Percentiles rank a stretch among this genome's conserved stretches.
Conservation (phyloP, 2,113 vertebrate genomes). For the Forbesichthys agassizii region DNA sequence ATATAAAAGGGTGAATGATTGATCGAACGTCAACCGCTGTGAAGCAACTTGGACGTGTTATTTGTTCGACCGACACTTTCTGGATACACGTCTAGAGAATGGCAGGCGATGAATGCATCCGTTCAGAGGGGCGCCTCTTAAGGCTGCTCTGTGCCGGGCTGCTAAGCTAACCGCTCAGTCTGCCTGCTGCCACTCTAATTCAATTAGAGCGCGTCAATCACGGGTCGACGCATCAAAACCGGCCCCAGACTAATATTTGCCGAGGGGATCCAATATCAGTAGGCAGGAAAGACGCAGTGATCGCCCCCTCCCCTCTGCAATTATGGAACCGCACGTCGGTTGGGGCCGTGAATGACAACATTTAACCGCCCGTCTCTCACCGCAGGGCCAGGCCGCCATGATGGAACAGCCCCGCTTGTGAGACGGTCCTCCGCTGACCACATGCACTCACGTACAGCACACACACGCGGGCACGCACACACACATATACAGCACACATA, state of each 20-base stretch:
- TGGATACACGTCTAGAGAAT: slow-evolving; percentile 37
- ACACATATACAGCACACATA: too few species aligned
- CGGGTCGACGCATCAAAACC: slow-evolving; percentile 59
- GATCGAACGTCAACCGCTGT: not conserved
- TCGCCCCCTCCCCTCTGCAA: slow-evolving; percentile 44
- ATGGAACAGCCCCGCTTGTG: slow-evolving; percentile 41
- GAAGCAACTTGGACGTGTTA: slow-evolving; percentile 42
- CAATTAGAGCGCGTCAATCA: slow-evolving; percentile 70
- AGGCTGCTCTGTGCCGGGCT: slow-evolving; percentile 51
- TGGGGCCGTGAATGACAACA: slow-evolving; percentile 66
- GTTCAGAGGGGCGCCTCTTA: slow-evolving; percentile 54
- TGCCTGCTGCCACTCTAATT: slow-evolving; percentile 61
- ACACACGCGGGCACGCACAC: slow-evolving; percentile 21
- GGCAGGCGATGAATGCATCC: slow-evolving; percentile 36
- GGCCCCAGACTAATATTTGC: slow-evolving; percentile 66
- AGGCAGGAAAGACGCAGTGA: slow-evolving; percentile 51
- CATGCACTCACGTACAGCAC: slow-evolving; percentile 6
- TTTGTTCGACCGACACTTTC: slow-evolving; percentile 40
- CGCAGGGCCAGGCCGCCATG: slow-evolving; percentile 33
- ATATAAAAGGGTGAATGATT: not conserved
- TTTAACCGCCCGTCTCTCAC: slow-evolving; percentile 61
- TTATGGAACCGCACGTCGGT: slow-evolving; percentile 63
- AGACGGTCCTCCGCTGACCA: slow-evolving; percentile 31
- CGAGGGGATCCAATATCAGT: slow-evolving; percentile 68
- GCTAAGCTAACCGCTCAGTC: slow-evolving; percentile 1